These are phyloP conservation scores for Pterophyllum scalare DNA, from an alignment of 2,113 vertebrate genomes.

Conservation along the genomic window DNA sequence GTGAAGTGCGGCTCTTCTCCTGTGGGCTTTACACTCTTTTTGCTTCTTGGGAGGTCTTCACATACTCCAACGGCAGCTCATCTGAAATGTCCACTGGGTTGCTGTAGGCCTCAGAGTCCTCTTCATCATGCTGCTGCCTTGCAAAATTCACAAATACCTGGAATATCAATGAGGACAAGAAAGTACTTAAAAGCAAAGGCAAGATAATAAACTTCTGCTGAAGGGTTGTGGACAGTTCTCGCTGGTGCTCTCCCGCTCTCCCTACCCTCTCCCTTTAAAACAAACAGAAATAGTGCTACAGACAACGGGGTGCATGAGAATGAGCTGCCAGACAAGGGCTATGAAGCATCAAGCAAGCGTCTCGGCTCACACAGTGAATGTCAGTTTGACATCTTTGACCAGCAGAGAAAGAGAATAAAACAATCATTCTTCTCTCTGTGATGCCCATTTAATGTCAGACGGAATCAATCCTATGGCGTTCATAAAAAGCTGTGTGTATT, in stretches of 20 bases:
- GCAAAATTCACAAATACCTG: conserved; percentile 83
- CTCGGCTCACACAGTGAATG: conserved; percentile 57
- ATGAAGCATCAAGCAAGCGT: conserved; percentile 51
- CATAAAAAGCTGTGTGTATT: conserved; percentile 61
- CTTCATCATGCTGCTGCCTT: conserved; percentile 61
- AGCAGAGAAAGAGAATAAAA: conserved; percentile 67
- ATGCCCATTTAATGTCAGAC: conserved; percentile 65
- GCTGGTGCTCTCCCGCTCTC: background rate
- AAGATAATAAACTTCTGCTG: conserved; percentile 4
- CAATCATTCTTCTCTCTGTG: conserved; percentile 63
- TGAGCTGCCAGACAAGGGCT: conserved; percentile 51
- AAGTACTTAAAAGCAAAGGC: conserved; percentile 10
- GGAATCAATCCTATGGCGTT: conserved; percentile 61
- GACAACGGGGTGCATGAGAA: conserved; percentile 49
- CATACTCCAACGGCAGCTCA: conserved; percentile 40
- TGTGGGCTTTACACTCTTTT: background rate
- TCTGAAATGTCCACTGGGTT: conserved; percentile 72
- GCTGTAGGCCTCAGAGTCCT: conserved; percentile 22
- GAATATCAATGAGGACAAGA: conserved; percentile 6
- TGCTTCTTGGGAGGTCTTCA: background rate
- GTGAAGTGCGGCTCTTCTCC: background rate
- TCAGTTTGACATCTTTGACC: conserved; percentile 67
- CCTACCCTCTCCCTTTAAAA: conserved; percentile 21
- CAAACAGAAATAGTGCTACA: conserved; percentile 36
- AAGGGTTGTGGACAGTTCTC: conserved; percentile 21